These are phyloP conservation scores for Crotalus horridus DNA, from an alignment of 2,113 vertebrate species.

Conservation along the genomic window DNA sequence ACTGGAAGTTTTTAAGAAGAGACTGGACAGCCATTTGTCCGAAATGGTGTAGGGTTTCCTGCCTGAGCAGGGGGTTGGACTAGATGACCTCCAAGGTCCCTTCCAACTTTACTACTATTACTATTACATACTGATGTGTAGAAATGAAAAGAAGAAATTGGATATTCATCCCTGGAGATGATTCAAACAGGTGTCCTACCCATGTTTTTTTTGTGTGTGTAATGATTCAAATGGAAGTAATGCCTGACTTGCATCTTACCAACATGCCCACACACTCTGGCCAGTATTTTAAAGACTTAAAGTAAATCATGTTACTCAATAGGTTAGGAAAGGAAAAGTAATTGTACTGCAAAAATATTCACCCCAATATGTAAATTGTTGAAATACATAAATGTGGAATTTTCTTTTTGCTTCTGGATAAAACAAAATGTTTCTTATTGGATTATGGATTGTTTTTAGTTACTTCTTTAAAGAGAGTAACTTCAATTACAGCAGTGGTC, in stretches of 20 bases:
- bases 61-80: too few species aligned
- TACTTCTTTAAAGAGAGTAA: conserved; percentile 7
- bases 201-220: neutral
- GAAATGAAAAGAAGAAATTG: neutral
- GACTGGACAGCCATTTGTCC: too few species aligned
- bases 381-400: neutral
- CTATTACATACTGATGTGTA: neutral
- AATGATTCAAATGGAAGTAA: neutral
- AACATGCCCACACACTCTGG: neutral
- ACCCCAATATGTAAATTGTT: neutral
- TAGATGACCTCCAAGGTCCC: too few species aligned
- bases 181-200: neutral
- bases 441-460: neutral
- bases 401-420: neutral
- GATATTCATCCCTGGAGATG: neutral
- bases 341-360: neutral
- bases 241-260: neutral
- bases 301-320: neutral
- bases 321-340: neutral
- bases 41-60: too few species aligned
- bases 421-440: neutral
- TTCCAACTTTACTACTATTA: too few species aligned
- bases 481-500: neutral
- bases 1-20: too few species aligned
- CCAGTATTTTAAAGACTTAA: neutral